Conservation (phyloP, 2,797 vertebrate genomes). For the Hypotaenidia okinawae region DNA sequence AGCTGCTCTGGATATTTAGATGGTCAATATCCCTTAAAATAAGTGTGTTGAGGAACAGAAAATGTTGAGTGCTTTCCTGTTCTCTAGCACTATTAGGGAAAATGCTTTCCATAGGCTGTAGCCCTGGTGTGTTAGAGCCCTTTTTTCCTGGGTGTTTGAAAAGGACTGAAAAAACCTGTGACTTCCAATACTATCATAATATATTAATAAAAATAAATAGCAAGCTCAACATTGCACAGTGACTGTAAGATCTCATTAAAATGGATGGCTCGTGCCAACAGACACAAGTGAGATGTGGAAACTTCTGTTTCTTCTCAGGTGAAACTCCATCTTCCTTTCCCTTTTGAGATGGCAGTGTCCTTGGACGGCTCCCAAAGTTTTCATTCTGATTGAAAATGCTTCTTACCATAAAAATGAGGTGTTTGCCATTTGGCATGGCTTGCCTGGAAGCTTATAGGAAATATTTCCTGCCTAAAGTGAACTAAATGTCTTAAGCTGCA, state of each 20-base stretch:
- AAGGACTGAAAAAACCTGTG: neutral
- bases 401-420: neutral
- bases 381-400: neutral
- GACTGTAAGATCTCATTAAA: neutral
- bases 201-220: neutral
- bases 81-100: neutral
- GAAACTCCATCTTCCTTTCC: neutral
- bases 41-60: neutral
- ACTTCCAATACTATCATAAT: neutral
- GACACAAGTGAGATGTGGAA: neutral
- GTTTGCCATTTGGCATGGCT: neutral
- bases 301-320: neutral
- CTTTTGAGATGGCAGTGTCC: neutral
- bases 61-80: neutral
- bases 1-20: neutral
- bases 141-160: neutral
- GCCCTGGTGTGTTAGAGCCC: neutral
- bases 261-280: accelerated
- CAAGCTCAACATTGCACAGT: neutral
- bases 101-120: neutral
- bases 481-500: neutral
- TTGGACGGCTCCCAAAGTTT: neutral
- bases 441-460: neutral
- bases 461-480: neutral
- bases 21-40: neutral